These are phyloP conservation scores for Leptatherina wallacei DNA, from an alignment of 2,797 vertebrate genomes.

Conservation along the genomic window DNA sequence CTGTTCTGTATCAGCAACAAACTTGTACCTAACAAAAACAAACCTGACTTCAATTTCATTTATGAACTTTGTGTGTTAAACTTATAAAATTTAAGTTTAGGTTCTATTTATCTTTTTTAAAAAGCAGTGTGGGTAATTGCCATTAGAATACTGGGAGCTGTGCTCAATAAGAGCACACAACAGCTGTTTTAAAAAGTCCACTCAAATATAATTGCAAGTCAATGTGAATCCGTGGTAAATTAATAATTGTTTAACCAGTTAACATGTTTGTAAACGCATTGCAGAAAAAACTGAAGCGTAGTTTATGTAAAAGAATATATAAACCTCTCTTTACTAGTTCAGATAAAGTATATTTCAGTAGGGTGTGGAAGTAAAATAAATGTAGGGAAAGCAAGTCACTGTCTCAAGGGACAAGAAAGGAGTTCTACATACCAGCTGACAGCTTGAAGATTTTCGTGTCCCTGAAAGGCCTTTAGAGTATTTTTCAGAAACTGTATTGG, in stretches of 20 bases:
- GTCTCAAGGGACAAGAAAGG: slow-evolving; percentile 14
- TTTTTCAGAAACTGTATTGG: slow-evolving; percentile 82
- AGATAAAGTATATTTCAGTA: neutral
- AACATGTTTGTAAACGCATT: neutral
- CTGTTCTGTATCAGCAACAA: slow-evolving; percentile 67
- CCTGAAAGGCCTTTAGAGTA: slow-evolving; percentile 78
- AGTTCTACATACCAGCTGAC: slow-evolving; percentile 74
- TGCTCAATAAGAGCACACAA: neutral
- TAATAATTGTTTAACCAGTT: neutral
- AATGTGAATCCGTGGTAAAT: neutral
- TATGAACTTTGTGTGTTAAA: neutral
- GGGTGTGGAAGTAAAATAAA: neutral
- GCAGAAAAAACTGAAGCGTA: neutral
- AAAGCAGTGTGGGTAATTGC: neutral
- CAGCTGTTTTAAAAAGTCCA: neutral
- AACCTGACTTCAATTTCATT: neutral
- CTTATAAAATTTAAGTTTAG: neutral
- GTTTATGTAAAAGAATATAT: neutral
- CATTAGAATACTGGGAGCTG: neutral
- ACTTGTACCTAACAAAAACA: slow-evolving; percentile 67
- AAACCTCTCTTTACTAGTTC: neutral
- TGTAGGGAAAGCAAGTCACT: slow-evolving; percentile 61
- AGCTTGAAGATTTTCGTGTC: slow-evolving; percentile 67
- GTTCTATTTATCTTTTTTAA: neutral
- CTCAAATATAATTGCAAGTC: neutral